Evolutionary conservation across 1,140 invertebrate species (phyloP), one percentile per base, ranked within the genome.

Genomic region (Carcinoscorpius rotundicauda): DNA sequence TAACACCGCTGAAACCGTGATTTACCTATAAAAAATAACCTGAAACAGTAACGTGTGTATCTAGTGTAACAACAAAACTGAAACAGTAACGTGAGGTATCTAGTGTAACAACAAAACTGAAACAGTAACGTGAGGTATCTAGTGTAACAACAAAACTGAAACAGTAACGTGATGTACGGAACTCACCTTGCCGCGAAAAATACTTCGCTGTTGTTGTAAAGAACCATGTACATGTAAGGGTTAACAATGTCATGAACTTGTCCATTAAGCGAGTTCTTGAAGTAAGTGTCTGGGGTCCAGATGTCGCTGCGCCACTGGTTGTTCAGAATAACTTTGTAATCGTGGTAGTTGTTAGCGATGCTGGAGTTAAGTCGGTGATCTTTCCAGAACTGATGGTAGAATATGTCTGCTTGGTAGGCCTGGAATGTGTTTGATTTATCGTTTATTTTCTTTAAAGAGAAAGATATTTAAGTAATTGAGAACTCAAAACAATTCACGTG

Each of bases 261-360:
- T 49, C 70, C 70, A 51, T 65, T 64, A 3, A 69, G 52, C 0
- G 69, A 58, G 60, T 71, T 71, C 61, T 68, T 67, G 56, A 71
- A 71, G 51, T 71, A 71, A 11, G 66, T 68, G 59, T 71, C 68
- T 3, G 70, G 70, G 4, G 67, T 70, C 70, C 70, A 71, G 3
- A 71, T 29, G 55, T 68, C 52, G 1, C 57, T 55, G 48, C 60
- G 9, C 70, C 70, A 71, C n/a, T 65, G 58, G n/a, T 62, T 64
- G 59, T 65, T 60, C 55, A 71, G 63, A 5, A 66, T 59, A 6
- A 64, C 50, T 49, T 58, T 67, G 6, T 50, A 62, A 4, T 64
- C 49, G 55, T 66, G 3, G 64, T 60, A 49, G n/a, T 66, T 64
- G 51, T 65, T 58, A 52, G 62, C 48, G 3, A 49, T 4, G 5